phyloP scores from a whole-genome alignment of 2,797 vertebrate genomes.

The Gambusia yucatana region DNA sequence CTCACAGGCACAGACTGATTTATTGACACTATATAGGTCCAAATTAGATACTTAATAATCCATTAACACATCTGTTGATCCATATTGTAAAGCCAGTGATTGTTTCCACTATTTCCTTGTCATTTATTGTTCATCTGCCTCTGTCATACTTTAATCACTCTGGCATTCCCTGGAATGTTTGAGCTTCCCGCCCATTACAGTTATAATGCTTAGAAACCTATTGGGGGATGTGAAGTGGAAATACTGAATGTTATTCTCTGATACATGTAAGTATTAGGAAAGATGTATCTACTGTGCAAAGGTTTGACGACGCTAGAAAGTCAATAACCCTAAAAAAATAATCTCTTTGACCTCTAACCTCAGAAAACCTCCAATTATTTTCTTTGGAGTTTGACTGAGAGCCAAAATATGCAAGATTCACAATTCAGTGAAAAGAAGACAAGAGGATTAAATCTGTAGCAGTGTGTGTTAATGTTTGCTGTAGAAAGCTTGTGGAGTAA shows the following conservation, averaged over 20 bases:
- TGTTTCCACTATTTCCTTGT: constrained; percentile 23
- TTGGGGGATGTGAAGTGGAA: constrained; percentile 1
- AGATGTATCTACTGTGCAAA: constrained; percentile 19
- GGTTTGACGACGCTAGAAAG: constrained; percentile 39
- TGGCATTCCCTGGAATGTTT: constrained; percentile 31
- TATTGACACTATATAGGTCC: constrained; percentile 1
- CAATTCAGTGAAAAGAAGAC: not conserved
- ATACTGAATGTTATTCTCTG: not conserved
- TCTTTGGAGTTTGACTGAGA: constrained; percentile 8
- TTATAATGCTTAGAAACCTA: constrained; percentile 3
- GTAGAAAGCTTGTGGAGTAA: not conserved
- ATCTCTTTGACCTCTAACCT: constrained; percentile 41
- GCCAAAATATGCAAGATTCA: not conserved
- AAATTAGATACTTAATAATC: constrained; percentile 28
- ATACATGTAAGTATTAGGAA: constrained; percentile 1
- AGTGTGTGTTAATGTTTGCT: not conserved
- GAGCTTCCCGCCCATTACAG: constrained; percentile 18
- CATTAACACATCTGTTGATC: constrained; percentile 22
- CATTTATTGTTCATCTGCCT: constrained; percentile 17
- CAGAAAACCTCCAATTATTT: constrained; percentile 20
- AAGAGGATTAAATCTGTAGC: not conserved
- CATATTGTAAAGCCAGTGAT: constrained; percentile 16
- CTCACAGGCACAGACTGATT: constrained; percentile 10
- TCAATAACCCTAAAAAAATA: constrained; percentile 40
- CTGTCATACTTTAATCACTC: constrained; percentile 25